Percentiles rank a stretch among this genome's conserved stretches.
Conservation (phyloP, 2,113 vertebrate genomes). For the Archocentrus centrarchus region DNA sequence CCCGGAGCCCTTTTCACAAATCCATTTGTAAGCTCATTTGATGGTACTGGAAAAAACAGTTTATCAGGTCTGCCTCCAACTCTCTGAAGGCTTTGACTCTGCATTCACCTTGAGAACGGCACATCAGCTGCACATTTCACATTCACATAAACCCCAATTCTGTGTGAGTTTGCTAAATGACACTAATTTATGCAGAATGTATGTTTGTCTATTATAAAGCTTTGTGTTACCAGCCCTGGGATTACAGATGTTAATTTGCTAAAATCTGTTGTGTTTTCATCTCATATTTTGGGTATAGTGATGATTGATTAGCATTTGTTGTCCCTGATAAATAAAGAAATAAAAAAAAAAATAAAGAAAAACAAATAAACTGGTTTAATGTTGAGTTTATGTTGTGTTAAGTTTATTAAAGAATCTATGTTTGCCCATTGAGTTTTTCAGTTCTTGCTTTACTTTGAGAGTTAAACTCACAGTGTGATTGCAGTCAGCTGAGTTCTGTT, state of each 20-base stretch:
- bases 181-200: background rate
- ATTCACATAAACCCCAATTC: background rate
- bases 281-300: background rate
- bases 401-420: too few relatives aligned
- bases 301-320: background rate
- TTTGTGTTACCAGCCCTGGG: background rate
- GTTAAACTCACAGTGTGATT: too few relatives aligned
- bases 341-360: background rate
- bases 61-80: background rate
- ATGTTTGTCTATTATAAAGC: background rate
- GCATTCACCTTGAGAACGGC: too few relatives aligned
- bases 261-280: background rate
- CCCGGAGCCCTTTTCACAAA: background rate
- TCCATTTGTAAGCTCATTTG: background rate
- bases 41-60: background rate
- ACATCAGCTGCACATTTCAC: too few relatives aligned
- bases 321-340: background rate
- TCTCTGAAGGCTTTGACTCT: background rate
- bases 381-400: too few relatives aligned
- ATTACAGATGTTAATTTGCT: background rate
- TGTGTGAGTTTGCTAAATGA: background rate
- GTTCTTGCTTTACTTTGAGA: too few relatives aligned
- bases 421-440: too few relatives aligned
- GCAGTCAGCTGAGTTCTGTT: too few relatives aligned
- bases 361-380: too few relatives aligned